phyloP scores from a whole-genome alignment of 2,797 vertebrate species.

The Clarias fuscus region DNA sequence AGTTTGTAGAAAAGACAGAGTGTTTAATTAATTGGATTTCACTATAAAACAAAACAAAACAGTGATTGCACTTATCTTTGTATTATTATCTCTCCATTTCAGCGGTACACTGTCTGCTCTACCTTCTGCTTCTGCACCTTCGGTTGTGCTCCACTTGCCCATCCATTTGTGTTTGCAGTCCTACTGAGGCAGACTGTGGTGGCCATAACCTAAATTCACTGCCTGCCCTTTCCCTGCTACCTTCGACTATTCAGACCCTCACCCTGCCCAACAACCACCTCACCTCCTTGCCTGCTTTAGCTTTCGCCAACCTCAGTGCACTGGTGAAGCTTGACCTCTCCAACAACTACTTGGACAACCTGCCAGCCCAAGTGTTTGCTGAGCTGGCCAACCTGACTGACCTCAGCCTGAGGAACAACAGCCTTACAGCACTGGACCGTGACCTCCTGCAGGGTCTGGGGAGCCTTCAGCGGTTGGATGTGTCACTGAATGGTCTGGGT shows the following conservation, averaged over 20 bases:
- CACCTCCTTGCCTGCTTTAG: slow-evolving; percentile 78
- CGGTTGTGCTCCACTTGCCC: slow-evolving; percentile 81
- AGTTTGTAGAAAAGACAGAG: not conserved
- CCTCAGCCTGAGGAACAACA: slow-evolving; percentile 93
- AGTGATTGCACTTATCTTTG: not conserved
- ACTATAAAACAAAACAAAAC: not conserved
- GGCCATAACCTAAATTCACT: slow-evolving; percentile 84
- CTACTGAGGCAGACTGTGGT: slow-evolving; percentile 87
- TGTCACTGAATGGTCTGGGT: slow-evolving; percentile 92
- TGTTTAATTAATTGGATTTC: not conserved
- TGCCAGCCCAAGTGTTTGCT: slow-evolving; percentile 85
- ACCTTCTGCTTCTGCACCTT: slow-evolving; percentile 72
- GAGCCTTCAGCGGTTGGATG: slow-evolving; percentile 85
- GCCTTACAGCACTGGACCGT: slow-evolving; percentile 87
- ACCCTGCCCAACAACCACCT: slow-evolving; percentile 95
- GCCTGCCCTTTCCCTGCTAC: slow-evolving; percentile 84
- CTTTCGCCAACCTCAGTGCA: slow-evolving; percentile 89
- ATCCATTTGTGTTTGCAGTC: slow-evolving; percentile 83
- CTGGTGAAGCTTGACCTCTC: slow-evolving; percentile 94
- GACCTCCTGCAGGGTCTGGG: slow-evolving; percentile 83
- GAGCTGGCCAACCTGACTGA: slow-evolving; percentile 89
- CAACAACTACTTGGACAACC: slow-evolving; percentile 96
- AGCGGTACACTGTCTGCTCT: slow-evolving; percentile 85
- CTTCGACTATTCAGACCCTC: slow-evolving; percentile 84
- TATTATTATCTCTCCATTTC: slow-evolving; percentile 38